Base-by-base conservation (phyloP, 2,113 vertebrate species). In the Actenoides lindsayi region DNA sequence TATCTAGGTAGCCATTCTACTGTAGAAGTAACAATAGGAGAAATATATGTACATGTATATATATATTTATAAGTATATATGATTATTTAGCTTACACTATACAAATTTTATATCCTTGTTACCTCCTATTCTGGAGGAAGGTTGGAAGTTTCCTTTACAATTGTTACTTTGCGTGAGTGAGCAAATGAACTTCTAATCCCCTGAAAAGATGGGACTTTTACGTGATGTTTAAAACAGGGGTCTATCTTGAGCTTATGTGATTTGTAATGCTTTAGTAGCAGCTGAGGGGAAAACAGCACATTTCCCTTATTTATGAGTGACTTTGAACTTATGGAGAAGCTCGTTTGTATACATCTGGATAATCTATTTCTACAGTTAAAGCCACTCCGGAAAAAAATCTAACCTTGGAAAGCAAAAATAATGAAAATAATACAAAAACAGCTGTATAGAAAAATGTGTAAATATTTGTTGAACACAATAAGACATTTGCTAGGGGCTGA, bases 331-430 rank as follows among this genome's bases (percentile, higher is more conserved):
- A 81, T 6, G 8, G 51, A 95, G 63, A 77, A 73, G 60, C 37
- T 97, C 37, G 83, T 98, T 95, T 98, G 50, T 98, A 93, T 94
- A 97, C 41, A 94, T 94, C 54, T 93, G 60, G 63, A 76, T 90
- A 96, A 96, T 91, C 53, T 96, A 60, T 68, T 69, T 91, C 70
- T 97, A 87, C 86, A 83, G 88, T 87, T 90, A 96, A 97, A 78
- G 24, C 23, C 28, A 65, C 78, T 96, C 69, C 20, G 13, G 96
- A 33, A 30, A 37, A 37, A 37, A 94, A 65, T 83, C 42, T 95
- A 96, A 83, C 77, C 67, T 95, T 95, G 91, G 59, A 83, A 91
- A 92, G 21, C 1, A 57, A 79, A 82, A 94, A 84, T 73, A 82
- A 92, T 62, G 64, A 94, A 96, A 97, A 96, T 84, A 96, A 95